Percentiles rank a stretch among this genome's conserved stretches.
phyloP scores from a whole-genome alignment of 2,888 invertebrate species.

The Eilema caniola region DNA sequence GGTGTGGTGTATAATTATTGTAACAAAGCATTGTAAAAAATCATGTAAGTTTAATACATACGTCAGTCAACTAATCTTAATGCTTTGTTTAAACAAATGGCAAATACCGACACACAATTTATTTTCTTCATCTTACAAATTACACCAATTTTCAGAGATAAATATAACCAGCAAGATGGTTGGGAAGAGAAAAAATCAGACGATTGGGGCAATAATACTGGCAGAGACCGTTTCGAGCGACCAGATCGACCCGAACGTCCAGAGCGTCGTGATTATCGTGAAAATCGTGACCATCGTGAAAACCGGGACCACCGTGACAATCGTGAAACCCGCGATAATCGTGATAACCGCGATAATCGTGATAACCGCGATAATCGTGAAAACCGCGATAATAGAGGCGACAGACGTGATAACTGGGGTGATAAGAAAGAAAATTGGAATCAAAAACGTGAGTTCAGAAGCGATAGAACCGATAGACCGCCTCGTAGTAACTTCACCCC shows the following conservation, averaged over 20 bases:
- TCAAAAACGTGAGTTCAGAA: conserved; percentile 51
- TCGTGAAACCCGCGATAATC: conserved; percentile 27
- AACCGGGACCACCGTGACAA: conserved; percentile 28
- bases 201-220: conserved; percentile 59
- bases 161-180: conserved; percentile 64
- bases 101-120: neutral
- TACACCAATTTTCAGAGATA: conserved; percentile 40
- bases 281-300: conserved; percentile 44
- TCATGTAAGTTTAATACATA: neutral
- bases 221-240: conserved; percentile 48
- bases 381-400: conserved; percentile 36
- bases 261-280: conserved; percentile 31
- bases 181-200: conserved; percentile 65
- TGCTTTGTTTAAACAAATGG: conserved; percentile 29
- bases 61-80: conserved; percentile 20
- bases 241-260: conserved; percentile 10
- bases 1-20: conserved; percentile 58
- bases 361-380: conserved; percentile 46
- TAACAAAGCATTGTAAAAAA: conserved; percentile 22
- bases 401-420: conserved; percentile 59
- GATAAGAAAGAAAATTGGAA: conserved; percentile 57
- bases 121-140: conserved; percentile 5
- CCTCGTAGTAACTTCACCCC: conserved; percentile 73
- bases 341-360: conserved; percentile 44
- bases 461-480: conserved; percentile 63